Evolutionary conservation across 2,797 vertebrate species (phyloP).

Genomic region (Chromis chromis): DNA sequence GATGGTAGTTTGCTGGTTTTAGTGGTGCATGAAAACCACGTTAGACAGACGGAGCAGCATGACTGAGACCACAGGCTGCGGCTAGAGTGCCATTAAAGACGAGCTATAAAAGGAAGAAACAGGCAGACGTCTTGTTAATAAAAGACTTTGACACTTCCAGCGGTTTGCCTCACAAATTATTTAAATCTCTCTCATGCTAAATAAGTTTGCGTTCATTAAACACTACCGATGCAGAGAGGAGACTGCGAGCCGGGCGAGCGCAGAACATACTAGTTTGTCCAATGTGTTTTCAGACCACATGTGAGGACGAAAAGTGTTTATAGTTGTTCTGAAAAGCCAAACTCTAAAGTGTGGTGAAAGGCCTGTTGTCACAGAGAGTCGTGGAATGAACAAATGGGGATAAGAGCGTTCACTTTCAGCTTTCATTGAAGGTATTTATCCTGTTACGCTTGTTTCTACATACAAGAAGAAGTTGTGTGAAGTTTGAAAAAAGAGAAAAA

Average conservation of each 20-base stretch:
- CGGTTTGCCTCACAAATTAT: conserved; percentile 35
- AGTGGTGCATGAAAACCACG: conserved; percentile 63
- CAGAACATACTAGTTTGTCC: conserved; percentile 19
- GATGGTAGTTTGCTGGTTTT: conserved; percentile 74
- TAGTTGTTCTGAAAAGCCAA: conserved; percentile 8
- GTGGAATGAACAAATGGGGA: not conserved
- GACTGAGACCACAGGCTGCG: conserved; percentile 68
- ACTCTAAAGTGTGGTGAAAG: not conserved
- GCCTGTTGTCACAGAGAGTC: not conserved
- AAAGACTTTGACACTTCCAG: conserved; percentile 57
- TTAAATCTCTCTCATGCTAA: conserved; percentile 36
- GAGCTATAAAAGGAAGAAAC: conserved; percentile 62
- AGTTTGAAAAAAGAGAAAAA: not conserved
- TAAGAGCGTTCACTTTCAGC: not conserved
- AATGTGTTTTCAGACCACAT: conserved; percentile 27
- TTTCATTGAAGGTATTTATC: conserved; percentile 15
- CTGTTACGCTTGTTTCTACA: conserved; percentile 14
- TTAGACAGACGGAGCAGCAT: conserved; percentile 64
- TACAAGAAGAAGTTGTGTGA: not conserved
- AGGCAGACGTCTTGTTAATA: conserved; percentile 66
- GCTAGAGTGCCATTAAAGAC: conserved; percentile 65
- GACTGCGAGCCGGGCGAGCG: not conserved
- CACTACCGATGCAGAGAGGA: conserved; percentile 18
- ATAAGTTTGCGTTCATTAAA: conserved; percentile 46
- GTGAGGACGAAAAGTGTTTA: conserved; percentile 6